These are phyloP conservation scores for Bicyclus anynana DNA, from an alignment of 1,140 invertebrate species.

Conservation along the genomic window DNA sequence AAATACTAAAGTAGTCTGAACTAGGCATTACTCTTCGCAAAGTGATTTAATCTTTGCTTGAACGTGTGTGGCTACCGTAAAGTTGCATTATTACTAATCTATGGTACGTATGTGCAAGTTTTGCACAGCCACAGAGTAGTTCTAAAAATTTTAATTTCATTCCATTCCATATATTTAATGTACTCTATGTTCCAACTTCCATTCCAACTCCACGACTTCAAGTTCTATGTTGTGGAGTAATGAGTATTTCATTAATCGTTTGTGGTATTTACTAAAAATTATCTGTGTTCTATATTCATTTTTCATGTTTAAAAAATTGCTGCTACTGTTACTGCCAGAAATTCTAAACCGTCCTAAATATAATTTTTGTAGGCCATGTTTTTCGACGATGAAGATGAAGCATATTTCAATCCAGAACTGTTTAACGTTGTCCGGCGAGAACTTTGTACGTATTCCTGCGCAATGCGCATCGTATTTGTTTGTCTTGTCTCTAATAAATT, in stretches of 20 bases:
- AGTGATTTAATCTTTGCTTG: no score
- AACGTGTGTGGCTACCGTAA: no score
- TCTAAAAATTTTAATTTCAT: slow-evolving; percentile 40
- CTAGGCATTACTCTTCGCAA: no score
- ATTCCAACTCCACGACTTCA: no score
- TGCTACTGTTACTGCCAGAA: slow-evolving; percentile 17
- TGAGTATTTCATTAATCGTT: no score
- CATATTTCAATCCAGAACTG: slow-evolving; percentile 46
- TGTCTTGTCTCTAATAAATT: no score
- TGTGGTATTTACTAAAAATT: slow-evolving; percentile 62
- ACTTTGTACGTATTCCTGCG: slow-evolving; percentile 45
- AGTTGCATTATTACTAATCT: no score
- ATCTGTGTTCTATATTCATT: slow-evolving; percentile 43
- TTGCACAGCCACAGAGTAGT: neutral
- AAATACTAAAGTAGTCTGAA: no score
- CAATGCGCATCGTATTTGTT: no score
- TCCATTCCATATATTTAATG: no score
- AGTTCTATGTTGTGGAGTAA: slow-evolving; percentile 46
- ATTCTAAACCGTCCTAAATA: slow-evolving; percentile 24
- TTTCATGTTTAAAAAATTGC: slow-evolving; percentile 35
- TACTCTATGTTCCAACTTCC: no score
- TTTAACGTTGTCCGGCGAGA: slow-evolving; percentile 50
- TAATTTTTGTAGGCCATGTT: slow-evolving; percentile 45
- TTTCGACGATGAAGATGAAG: slow-evolving; percentile 49
- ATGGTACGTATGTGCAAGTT: no score